Percentiles rank a stretch among this genome's conserved stretches.
phyloP scores from a whole-genome alignment of 2,888 invertebrate genomes.

The Podotricha telesiphe region DNA sequence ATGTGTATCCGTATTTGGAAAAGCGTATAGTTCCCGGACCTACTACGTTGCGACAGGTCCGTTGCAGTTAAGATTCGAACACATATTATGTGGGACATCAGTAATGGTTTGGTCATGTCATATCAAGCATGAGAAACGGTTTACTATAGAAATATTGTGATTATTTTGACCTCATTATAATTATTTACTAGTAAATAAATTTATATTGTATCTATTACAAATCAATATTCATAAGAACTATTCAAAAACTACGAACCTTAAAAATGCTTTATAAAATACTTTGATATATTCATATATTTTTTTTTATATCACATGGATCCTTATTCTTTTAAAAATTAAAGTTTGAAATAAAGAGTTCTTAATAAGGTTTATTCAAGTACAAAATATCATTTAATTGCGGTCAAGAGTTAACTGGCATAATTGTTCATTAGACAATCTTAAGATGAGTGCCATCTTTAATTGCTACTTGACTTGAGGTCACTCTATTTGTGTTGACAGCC shows the following conservation, averaged over 20 bases:
- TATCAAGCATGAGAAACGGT: slow-evolving; percentile 49
- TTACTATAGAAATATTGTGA: slow-evolving; percentile 3
- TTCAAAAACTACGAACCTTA: too few relatives aligned
- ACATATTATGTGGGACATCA: slow-evolving; percentile 60
- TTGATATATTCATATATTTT: not conserved
- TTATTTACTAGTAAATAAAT: not conserved
- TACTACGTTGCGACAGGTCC: slow-evolving; percentile 41
- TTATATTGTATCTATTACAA: too few relatives aligned
- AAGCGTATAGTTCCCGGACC: slow-evolving; percentile 42
- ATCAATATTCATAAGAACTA: too few relatives aligned
- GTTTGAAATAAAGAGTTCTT: slow-evolving; percentile 23
- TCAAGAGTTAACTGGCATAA: slow-evolving; percentile 74
- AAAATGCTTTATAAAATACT: too few relatives aligned
- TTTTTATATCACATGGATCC: not conserved
- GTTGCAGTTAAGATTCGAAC: slow-evolving; percentile 49
- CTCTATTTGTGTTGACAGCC: slow-evolving; percentile 31
- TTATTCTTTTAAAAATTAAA: slow-evolving; percentile 2
- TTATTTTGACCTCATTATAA: not conserved
- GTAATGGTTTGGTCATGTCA: slow-evolving; percentile 58
- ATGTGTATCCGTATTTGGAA: slow-evolving; percentile 45
- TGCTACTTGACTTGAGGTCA: slow-evolving; percentile 73
- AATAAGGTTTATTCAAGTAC: slow-evolving; percentile 58
- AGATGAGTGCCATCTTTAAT: slow-evolving; percentile 68
- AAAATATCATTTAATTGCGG: slow-evolving; percentile 58
- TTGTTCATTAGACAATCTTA: slow-evolving; percentile 71